These are phyloP conservation scores for Myioborus melanocephalus DNA, from an alignment of 2,797 vertebrate genomes.

Conservation along the genomic window DNA sequence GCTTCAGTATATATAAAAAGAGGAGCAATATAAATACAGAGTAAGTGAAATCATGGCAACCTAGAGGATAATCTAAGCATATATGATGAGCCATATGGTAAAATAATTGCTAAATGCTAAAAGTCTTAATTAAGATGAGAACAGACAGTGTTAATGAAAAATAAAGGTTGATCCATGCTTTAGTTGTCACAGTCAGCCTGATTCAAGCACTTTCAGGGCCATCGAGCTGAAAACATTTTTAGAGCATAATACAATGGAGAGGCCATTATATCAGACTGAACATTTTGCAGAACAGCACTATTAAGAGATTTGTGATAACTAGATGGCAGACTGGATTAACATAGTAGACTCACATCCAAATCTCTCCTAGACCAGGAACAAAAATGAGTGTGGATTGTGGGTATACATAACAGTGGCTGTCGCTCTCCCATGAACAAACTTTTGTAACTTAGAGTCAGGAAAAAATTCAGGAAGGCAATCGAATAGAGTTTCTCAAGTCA, in stretches of 20 bases:
- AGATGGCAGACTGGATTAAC: constrained; percentile 23
- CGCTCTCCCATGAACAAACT: background rate
- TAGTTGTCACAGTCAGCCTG: background rate
- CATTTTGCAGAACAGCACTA: constrained; percentile 41
- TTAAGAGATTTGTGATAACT: constrained; percentile 33
- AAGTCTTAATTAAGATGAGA: constrained; percentile 21
- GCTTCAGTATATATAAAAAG: background rate
- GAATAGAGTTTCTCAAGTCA: background rate
- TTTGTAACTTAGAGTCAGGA: background rate
- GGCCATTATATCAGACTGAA: constrained; percentile 6
- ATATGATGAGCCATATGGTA: background rate
- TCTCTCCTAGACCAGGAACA: background rate
- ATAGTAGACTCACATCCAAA: background rate
- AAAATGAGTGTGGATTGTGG: background rate
- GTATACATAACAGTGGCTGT: background rate
- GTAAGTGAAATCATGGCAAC: background rate
- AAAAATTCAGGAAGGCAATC: background rate
- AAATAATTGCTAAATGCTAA: background rate
- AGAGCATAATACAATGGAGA: constrained; percentile 7
- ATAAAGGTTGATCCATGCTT: background rate
- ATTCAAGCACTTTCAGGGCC: constrained; percentile 42
- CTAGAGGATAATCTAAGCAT: background rate
- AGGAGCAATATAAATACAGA: background rate
- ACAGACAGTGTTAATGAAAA: constrained; percentile 6
- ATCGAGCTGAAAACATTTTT: constrained; percentile 54